Percentiles rank a stretch among this genome's conserved stretches.
Evolutionary conservation across 2,797 vertebrate genomes (phyloP).

Genomic region (Antrozous pallidus): DNA sequence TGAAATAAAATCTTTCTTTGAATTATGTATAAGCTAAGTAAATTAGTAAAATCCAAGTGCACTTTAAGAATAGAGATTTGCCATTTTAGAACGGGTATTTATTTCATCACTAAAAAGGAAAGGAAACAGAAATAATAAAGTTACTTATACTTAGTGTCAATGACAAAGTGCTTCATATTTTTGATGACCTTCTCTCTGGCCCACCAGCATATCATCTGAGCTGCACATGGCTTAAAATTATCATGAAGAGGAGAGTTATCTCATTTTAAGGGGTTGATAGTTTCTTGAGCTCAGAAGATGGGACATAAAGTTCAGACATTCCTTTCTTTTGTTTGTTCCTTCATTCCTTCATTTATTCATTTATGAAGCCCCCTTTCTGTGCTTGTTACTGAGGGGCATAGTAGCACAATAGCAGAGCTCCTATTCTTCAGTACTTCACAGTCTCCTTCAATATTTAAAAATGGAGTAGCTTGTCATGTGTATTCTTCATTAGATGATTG

Average conservation of each 20-base stretch:
- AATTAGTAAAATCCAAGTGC: constrained; percentile 51
- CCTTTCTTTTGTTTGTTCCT: not conserved
- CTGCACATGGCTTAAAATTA: not conserved
- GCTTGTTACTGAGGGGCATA: not conserved
- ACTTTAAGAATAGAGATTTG: constrained; percentile 45
- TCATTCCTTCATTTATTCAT: not conserved
- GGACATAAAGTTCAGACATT: not conserved
- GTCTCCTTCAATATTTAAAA: not conserved
- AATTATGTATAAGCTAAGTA: constrained; percentile 51
- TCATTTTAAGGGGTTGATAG: not conserved
- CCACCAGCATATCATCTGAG: not conserved
- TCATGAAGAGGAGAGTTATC: not conserved
- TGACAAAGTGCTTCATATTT: not conserved
- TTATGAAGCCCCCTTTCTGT: not conserved
- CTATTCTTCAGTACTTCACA: not conserved
- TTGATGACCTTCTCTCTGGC: not conserved
- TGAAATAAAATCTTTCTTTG: constrained; percentile 44
- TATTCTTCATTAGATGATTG: not conserved
- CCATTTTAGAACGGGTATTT: constrained; percentile 8
- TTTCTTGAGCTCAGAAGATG: not conserved
- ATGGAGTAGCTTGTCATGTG: not conserved
- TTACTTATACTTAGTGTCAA: not conserved
- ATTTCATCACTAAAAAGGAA: constrained; percentile 38
- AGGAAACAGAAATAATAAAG: not conserved
- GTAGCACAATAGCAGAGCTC: not conserved